Evolutionary conservation across 2,888 invertebrate species (phyloP).

Genomic region (Parnassius smintheus): DNA sequence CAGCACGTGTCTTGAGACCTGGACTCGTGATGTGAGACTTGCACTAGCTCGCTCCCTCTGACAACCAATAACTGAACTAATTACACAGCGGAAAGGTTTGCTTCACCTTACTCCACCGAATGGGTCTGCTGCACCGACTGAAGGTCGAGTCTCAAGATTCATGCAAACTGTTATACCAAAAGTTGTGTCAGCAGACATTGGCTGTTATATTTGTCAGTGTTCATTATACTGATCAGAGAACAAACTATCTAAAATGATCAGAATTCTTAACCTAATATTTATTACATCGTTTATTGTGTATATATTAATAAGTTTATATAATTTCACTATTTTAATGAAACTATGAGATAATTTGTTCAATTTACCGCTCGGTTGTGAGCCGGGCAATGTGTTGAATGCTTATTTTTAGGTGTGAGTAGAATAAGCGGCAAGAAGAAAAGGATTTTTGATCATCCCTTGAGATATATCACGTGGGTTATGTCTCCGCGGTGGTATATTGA

Average conservation of each 20-base stretch:
- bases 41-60: too few relatives aligned
- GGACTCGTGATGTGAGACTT: too few relatives aligned
- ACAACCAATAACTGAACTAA: too few relatives aligned
- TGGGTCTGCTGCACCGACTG: too few relatives aligned
- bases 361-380: slow-evolving; percentile 57
- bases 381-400: slow-evolving; percentile 70
- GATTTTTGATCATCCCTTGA: slow-evolving; percentile 85
- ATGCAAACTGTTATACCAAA: too few relatives aligned
- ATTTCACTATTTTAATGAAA: slow-evolving; percentile 47
- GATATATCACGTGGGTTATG: slow-evolving; percentile 64
- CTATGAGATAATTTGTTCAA: slow-evolving; percentile 75
- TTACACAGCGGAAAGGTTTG: too few relatives aligned
- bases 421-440: slow-evolving; percentile 78
- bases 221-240: slow-evolving; percentile 44
- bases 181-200: slow-evolving; percentile 47
- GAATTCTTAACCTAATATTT: slow-evolving; percentile 21
- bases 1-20: too few relatives aligned
- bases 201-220: slow-evolving; percentile 63
- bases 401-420: slow-evolving; percentile 79
- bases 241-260: slow-evolving; percentile 69
- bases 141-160: too few relatives aligned
- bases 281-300: not conserved
- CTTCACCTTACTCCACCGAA: too few relatives aligned
- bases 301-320: not conserved
- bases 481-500: slow-evolving; percentile 65